Evolutionary conservation across 2,113 vertebrate genomes (phyloP), one percentile per base, ranked within the genome.

Genomic region (Baryphthengus martii): DNA sequence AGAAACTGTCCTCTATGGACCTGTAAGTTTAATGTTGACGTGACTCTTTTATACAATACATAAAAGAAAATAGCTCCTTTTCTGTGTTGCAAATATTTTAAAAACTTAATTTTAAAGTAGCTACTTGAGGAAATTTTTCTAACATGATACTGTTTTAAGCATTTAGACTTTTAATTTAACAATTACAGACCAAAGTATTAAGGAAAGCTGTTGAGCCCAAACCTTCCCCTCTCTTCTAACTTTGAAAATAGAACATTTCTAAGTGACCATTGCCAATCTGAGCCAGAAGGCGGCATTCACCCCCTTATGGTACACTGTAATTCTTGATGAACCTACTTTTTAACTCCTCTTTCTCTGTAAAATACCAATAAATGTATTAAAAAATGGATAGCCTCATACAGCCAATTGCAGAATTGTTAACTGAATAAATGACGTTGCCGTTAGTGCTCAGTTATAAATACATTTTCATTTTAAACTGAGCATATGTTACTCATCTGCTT

Each of bases 271-370:
- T 92, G 95, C 62, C 85, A 95, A 29, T n/a, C 93, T 88, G 95
- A 96, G 96, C 47, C 96, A 96, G 94, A 96, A 94, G 95, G 92
- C 96, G 96, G 95, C 86, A 94, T 96, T 94, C 94, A 72, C 93
- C 93, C 68, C 40, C 31, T 90, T 89, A 93, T 68, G 58, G 49
- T 65, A 74, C 33, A 33, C 56, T 90, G n/a, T 68, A 85, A 28
- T 29, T 91, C 59, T 53, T 73, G 53, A 81, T 66, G 52, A 77
- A 53, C 78, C 37, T 72, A 31, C 25, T 31, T 85, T 80, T 89
- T 75, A 96, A 92, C 53, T 90, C 53, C 19, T 73, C 6, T 81
- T 89, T 89, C 61, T 87, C 86, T 53, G 14, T 65, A 28, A 15
- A 39, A 12, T 44, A 52, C 28, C 29, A 72, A 87, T 73, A 74